Base-by-base conservation (phyloP, 2,113 vertebrate genomes). In the Arenaria interpres region DNA sequence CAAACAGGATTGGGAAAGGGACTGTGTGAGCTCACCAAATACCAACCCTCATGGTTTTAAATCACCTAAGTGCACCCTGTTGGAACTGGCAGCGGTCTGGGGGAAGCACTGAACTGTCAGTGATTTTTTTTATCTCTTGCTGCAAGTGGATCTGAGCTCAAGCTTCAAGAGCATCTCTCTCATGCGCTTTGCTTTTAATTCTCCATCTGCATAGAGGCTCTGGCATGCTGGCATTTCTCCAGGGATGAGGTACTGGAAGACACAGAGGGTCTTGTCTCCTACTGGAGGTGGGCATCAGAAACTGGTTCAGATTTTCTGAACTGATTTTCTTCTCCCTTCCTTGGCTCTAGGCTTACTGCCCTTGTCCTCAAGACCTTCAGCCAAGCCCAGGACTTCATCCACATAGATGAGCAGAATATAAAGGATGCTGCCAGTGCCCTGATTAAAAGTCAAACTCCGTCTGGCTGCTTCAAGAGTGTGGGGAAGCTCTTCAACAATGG, bases 341-440 rank as follows among this genome's bases (percentile, higher is more conserved):
- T 69, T 22, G 35, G 13, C 32, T 82, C 37, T 85, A 98, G 98
- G 98, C 96, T 98, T 66, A 98, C 98, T 2, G 97, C 98, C 25
- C 97, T 98, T 89, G 98, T 98, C 10, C 89, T 98, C 73, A 98
- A 98, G 97, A 96, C 95, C 28, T 98, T 98, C 63, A 97, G 96
- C 81, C 97, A 98, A 93, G 97, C 98, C 88, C 94, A 3, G 76
- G 5, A 73, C 28, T 95, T 97, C 56, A 97, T 98, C 90, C 96
- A 96, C 86, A 97, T 98, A 25, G 97, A 98, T 45, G 92, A 98
- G 82, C 37, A 66, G 59, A 93, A 98, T 39, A 96, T 98, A 68
- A 97, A 80, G 21, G 79, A 97, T 75, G 96, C 98, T 95, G 85
- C 75, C 50, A 94, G 64, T 66, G 93, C 96, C 57, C 54, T 96